phyloP scores from a whole-genome alignment of 2,113 vertebrate species.

The Corvus hawaiiensis region DNA sequence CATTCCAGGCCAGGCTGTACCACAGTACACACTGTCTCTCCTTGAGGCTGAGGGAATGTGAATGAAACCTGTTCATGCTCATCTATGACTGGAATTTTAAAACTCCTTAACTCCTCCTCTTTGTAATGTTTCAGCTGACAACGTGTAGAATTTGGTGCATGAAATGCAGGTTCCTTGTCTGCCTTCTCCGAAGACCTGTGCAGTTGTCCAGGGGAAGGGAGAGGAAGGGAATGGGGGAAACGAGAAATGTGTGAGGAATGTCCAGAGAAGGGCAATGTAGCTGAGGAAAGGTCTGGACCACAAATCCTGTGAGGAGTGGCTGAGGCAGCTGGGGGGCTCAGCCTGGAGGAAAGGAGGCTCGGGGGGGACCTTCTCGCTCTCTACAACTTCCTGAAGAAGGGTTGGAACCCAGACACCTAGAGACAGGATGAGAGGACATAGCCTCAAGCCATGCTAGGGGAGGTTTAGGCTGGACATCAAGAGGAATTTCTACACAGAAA shows the following conservation, averaged over 20 bases:
- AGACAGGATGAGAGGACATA: background rate
- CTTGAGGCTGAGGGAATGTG: background rate
- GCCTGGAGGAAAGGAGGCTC: background rate
- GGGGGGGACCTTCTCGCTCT: no score
- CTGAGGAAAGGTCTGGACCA: background rate
- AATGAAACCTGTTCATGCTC: background rate
- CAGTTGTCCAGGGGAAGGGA: background rate
- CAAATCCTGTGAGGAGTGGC: background rate
- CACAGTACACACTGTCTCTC: background rate
- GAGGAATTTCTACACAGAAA: background rate
- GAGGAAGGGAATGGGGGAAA: background rate
- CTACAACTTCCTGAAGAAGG: no score
- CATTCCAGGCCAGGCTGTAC: background rate
- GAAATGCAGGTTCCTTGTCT: background rate
- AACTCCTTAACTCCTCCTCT: background rate
- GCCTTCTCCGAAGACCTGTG: background rate
- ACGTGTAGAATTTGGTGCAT: rapidly evolving
- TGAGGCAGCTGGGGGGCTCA: background rate
- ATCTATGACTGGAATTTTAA: background rate
- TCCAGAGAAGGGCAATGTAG: no score
- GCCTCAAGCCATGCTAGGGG: no score
- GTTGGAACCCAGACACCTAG: background rate
- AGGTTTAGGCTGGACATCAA: background rate
- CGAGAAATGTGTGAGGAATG: background rate
- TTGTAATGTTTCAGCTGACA: background rate